phyloP scores from a whole-genome alignment of 1,140 invertebrate species.

The Periplaneta americana region DNA sequence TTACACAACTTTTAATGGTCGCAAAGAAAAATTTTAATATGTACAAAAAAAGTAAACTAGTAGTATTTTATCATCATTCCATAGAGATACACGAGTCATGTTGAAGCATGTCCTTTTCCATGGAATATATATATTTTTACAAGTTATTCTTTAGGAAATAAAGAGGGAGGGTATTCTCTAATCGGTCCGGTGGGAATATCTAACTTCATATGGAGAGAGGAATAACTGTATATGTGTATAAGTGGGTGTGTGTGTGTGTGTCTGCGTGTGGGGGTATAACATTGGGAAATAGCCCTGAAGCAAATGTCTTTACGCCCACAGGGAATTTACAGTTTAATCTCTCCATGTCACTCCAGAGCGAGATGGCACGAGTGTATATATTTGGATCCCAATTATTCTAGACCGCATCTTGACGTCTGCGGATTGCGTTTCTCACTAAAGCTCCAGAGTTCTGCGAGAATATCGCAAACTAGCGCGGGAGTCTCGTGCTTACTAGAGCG shows the following conservation, averaged over 20 bases:
- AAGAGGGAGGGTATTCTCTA: background rate
- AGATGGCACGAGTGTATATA: background rate
- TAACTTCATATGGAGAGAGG: background rate
- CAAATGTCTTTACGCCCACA: background rate
- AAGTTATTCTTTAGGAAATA: background rate
- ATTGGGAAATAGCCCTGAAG: background rate
- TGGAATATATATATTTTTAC: background rate
- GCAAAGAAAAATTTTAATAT: background rate
- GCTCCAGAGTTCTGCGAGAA: background rate
- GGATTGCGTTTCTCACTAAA: background rate
- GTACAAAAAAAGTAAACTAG: background rate
- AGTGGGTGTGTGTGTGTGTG: too few species aligned
- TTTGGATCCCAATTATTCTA: background rate
- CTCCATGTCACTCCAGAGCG: background rate
- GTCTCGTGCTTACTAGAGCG: background rate
- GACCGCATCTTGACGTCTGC: background rate
- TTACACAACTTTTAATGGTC: background rate
- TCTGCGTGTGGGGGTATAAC: too few species aligned
- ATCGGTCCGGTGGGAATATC: background rate
- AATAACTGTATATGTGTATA: background rate
- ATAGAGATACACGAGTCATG: background rate
- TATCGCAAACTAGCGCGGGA: background rate
- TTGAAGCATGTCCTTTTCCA: background rate
- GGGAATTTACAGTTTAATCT: background rate
- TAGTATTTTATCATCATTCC: background rate